Evolutionary conservation across 2,797 vertebrate species (phyloP).

Genomic region (Trachops cirrhosus): DNA sequence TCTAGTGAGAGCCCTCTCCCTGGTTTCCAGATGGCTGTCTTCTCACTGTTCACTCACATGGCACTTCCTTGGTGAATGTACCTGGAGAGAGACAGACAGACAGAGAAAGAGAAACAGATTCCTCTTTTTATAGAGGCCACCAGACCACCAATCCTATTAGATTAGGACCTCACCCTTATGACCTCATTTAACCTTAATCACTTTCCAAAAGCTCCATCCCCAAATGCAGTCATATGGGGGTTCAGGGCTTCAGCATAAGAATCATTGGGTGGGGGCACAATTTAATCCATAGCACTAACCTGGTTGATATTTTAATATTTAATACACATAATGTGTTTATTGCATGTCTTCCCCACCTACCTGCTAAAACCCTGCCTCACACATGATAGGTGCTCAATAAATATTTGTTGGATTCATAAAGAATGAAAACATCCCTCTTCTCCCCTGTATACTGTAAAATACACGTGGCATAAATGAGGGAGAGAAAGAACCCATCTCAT

Average conservation of each 20-base stretch:
- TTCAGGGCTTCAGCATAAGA: background rate
- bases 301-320: background rate
- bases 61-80: background rate
- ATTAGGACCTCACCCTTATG: background rate
- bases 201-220: background rate
- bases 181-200: background rate
- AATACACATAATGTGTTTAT: background rate
- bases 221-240: background rate
- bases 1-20: background rate
- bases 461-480: background rate
- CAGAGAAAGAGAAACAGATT: background rate
- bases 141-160: background rate
- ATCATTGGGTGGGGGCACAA: background rate
- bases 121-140: background rate
- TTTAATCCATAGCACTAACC: background rate
- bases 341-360: background rate
- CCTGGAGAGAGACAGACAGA: background rate
- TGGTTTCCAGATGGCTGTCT: background rate
- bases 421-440: background rate
- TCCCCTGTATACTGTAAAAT: background rate
- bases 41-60: accelerated
- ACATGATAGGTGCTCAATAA: background rate
- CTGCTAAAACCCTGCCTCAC: background rate
- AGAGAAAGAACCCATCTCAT: background rate
- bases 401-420: background rate